These are phyloP conservation scores for Pedionomus torquatus DNA, from an alignment of 2,113 vertebrate genomes.

Conservation along the genomic window DNA sequence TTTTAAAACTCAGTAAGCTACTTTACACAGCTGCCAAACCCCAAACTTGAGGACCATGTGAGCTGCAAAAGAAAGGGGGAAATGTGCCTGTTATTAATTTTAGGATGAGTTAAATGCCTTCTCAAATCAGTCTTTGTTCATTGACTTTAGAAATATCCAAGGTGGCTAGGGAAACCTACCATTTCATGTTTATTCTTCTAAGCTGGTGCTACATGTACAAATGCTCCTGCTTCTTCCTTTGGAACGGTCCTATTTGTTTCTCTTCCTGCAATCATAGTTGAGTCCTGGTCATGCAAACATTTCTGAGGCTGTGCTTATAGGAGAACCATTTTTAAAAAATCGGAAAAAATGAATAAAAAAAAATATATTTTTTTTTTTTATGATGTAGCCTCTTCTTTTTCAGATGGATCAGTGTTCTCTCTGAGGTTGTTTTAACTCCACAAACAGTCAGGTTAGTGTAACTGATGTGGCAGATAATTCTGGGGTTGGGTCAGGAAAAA, in stretches of 20 bases:
- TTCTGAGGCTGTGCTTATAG: background rate
- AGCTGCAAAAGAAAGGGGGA: background rate
- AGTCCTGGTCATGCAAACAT: background rate
- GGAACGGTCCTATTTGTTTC: background rate
- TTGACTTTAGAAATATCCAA: background rate
- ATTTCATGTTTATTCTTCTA: background rate
- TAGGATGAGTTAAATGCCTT: background rate
- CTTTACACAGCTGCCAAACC: background rate
- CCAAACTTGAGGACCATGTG: accelerated
- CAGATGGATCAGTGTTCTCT: background rate
- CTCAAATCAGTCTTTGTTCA: background rate
- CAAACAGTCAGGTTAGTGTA: background rate
- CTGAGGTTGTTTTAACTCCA: background rate
- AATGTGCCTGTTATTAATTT: background rate
- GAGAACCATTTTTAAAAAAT: background rate
- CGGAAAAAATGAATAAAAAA: background rate
- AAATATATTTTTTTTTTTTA: background rate
- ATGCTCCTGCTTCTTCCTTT: background rate
- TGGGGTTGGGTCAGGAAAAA: background rate
- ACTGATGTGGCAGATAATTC: background rate
- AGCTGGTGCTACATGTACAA: accelerated
- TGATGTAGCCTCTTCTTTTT: background rate
- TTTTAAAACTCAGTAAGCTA: background rate
- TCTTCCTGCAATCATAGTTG: background rate
- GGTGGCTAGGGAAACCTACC: background rate